Percentiles rank a stretch among this genome's conserved stretches.
Evolutionary conservation across 2,113 vertebrate genomes (phyloP).

Genomic region (Heloderma charlesbogerti): DNA sequence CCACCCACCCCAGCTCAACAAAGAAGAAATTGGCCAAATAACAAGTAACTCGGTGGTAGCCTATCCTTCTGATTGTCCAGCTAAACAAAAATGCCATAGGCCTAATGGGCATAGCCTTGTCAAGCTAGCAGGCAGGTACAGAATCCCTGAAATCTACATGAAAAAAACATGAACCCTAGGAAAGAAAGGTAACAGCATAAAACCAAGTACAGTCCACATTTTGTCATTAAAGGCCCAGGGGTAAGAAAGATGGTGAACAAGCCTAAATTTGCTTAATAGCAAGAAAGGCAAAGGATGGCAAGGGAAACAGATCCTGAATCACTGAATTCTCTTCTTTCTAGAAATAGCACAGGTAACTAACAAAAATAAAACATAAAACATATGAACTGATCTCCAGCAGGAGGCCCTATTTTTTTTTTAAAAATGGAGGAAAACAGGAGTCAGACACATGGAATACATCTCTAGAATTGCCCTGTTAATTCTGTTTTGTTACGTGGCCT

Average conservation of each 20-base stretch:
- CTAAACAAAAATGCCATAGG: not conserved
- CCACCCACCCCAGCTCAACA: not conserved
- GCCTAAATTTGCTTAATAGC: not conserved
- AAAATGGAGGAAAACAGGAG: not conserved
- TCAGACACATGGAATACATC: not conserved
- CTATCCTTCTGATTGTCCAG: not conserved
- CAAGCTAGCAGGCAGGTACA: not conserved
- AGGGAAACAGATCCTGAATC: not conserved
- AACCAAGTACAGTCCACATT: not conserved
- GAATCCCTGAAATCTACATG: not conserved
- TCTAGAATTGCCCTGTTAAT: not conserved
- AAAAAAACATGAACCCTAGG: too few relatives aligned
- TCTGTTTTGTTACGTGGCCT: constrained; percentile 12
- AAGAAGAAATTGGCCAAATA: not conserved
- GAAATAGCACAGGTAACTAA: not conserved
- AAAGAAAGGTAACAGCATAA: not conserved
- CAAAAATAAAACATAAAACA: not conserved
- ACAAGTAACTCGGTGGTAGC: not conserved
- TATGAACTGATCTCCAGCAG: not conserved
- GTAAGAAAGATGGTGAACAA: not conserved
- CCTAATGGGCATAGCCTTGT: too few relatives aligned
- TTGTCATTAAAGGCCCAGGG: not conserved
- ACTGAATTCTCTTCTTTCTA: not conserved
- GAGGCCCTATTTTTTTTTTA: not conserved
- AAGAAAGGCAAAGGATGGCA: not conserved